These are phyloP conservation scores for Rhincodon typus DNA, from an alignment of 2,797 vertebrate species.

Conservation along the genomic window DNA sequence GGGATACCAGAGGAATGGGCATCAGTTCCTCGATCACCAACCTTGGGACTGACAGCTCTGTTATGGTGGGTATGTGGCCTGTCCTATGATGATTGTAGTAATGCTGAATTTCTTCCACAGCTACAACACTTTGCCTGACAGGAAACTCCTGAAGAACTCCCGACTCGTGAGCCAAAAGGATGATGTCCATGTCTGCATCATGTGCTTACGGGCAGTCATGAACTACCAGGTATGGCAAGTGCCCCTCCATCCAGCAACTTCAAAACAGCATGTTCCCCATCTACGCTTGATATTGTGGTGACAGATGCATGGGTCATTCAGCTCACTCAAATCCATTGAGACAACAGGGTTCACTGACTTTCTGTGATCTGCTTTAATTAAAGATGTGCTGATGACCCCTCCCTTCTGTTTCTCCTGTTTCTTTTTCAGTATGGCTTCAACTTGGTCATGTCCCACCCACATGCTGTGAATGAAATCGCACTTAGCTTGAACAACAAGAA, in stretches of 20 bases:
- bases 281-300: too few relatives aligned
- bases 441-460: conserved; percentile 92
- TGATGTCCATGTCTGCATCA: conserved; percentile 93
- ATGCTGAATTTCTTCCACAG: conserved; percentile 50
- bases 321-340: background rate
- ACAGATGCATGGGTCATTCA: background rate
- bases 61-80: background rate
- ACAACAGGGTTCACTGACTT: background rate
- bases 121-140: conserved; percentile 75
- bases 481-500: conserved; percentile 97
- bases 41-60: too few relatives aligned
- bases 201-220: conserved; percentile 94
- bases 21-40: background rate
- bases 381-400: background rate
- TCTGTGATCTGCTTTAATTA: background rate
- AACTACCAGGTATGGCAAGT: conserved; percentile 84
- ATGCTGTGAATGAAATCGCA: conserved; percentile 95
- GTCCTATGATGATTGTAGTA: background rate
- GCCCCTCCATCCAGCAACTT: background rate
- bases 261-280: background rate
- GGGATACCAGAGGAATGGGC: background rate
- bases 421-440: conserved; percentile 86
- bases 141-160: conserved; percentile 87
- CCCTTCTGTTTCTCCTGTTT: background rate
- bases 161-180: conserved; percentile 94